Evolutionary conservation across 2,888 invertebrate species (phyloP).

Genomic region (Sinentomon sp.): DNA sequence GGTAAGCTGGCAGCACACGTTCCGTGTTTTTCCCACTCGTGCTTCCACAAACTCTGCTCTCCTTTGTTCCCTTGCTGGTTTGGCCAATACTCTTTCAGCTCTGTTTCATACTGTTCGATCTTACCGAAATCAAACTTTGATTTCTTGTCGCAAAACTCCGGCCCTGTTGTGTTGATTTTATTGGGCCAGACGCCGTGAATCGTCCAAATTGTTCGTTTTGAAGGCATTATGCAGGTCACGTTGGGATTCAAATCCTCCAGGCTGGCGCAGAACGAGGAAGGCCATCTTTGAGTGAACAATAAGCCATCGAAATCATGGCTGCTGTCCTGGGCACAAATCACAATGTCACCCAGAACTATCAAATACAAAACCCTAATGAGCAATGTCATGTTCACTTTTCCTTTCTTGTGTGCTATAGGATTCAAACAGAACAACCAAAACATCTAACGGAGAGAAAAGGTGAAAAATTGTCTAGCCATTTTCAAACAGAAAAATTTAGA

Average conservation of each 20-base stretch:
- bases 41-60: constrained; percentile 36
- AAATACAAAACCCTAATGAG: too few species aligned
- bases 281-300: constrained; percentile 58
- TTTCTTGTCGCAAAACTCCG: constrained; percentile 38
- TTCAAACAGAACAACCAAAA: too few species aligned
- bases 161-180: constrained; percentile 33
- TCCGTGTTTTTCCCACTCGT: constrained; percentile 61
- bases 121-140: constrained; percentile 33
- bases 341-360: too few species aligned
- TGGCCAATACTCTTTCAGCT: constrained; percentile 35
- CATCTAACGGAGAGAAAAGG: too few species aligned
- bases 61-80: constrained; percentile 33
- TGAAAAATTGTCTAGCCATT: too few species aligned
- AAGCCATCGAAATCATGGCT: constrained; percentile 36
- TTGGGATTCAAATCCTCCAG: constrained; percentile 33
- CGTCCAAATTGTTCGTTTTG: constrained; percentile 34
- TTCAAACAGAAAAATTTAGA: too few species aligned
- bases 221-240: constrained; percentile 35
- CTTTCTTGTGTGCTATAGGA: too few species aligned
- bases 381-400: too few species aligned
- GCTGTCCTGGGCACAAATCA: constrained; percentile 2
- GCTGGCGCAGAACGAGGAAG: constrained; percentile 36
- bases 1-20: constrained; percentile 37
- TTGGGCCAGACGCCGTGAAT: constrained; percentile 61
- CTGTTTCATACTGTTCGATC: constrained; percentile 28